Evolutionary conservation across 2,888 invertebrate species (phyloP).

Genomic region (Idaea aversata): DNA sequence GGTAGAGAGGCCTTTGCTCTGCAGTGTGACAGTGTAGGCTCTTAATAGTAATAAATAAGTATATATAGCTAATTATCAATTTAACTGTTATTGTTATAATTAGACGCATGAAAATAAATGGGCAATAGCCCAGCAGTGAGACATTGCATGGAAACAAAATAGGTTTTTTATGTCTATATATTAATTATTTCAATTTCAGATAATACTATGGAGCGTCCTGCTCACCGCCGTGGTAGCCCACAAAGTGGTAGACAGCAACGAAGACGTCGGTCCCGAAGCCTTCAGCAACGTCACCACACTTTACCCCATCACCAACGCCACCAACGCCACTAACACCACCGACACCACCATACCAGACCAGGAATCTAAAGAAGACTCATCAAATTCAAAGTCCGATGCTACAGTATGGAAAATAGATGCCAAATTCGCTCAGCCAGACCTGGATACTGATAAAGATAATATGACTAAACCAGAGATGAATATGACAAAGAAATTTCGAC

Average conservation of each 20-base stretch:
- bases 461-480: slow-evolving; percentile 34
- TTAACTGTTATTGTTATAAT: too few species aligned
- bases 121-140: too few species aligned
- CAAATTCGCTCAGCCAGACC: slow-evolving; percentile 37
- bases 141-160: too few species aligned
- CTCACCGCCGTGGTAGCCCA: slow-evolving; percentile 32
- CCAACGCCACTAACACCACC: slow-evolving; percentile 22
- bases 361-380: slow-evolving; percentile 19
- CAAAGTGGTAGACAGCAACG: slow-evolving; percentile 39
- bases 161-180: background rate
- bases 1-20: too few species aligned
- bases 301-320: slow-evolving; percentile 45
- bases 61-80: too few species aligned
- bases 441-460: slow-evolving; percentile 34
- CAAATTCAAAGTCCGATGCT: slow-evolving; percentile 21
- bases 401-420: slow-evolving; percentile 58
- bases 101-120: too few species aligned
- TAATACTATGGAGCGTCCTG: slow-evolving; percentile 40
- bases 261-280: slow-evolving; percentile 35
- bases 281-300: slow-evolving; percentile 54
- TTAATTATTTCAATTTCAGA: slow-evolving; percentile 31
- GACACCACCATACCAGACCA: slow-evolving; percentile 7
- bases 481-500: slow-evolving; percentile 61
- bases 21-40: too few species aligned
- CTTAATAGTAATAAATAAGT: too few species aligned